Evolutionary conservation across 2,113 vertebrate species (phyloP), one percentile per base, ranked within the genome.

Genomic region (Vulpes vulpes): DNA sequence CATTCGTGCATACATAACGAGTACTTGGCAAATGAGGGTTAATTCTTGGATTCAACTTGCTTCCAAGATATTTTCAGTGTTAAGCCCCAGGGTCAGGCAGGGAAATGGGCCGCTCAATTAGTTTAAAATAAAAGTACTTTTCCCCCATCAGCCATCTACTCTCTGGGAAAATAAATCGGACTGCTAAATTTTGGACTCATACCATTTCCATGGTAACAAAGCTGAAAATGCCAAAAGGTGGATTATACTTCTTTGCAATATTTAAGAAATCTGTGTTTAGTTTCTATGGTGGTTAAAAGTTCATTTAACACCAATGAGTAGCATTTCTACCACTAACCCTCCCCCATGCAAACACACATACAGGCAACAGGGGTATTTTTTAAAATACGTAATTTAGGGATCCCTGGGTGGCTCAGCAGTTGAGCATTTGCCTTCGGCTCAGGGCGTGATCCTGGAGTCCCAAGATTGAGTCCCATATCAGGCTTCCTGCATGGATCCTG

Each of bases 131-230:
- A 92, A 96, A 94, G 20, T 76, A 49, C n/a, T 88, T 90, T 83
- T 73, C 53, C 32, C 5, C 95, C 53, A 60, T 43, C 32, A 51
- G 89, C 15, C 11, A 22, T 49, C 71, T 94, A 84, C 38, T 92
- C 6, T 74, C 64, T 64, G 60, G 38, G 25, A 94, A 94, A 94
- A 69, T 95, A 94, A 88, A 93, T 71, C 30, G 60, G n/a, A 20
- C 23, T 85, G 69, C n/a, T 95, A 12, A 96, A 97, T 84, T 96
- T 83, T 86, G 83, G 62, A 84, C 76, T n/a, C 20, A 78, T 25
- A 80, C 5, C 17, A 95, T 95, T 96, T 91, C 89, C 79, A 95
- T 97, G 55, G 82, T 69, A 89, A 98, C 32, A 57, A 51, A 97
- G 27, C 43, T 11, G 74, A 78, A 93, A 59, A 30, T 79, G 43